These are phyloP conservation scores for Ditula angustiorana DNA, from an alignment of 2,888 invertebrate genomes.

Conservation along the genomic window DNA sequence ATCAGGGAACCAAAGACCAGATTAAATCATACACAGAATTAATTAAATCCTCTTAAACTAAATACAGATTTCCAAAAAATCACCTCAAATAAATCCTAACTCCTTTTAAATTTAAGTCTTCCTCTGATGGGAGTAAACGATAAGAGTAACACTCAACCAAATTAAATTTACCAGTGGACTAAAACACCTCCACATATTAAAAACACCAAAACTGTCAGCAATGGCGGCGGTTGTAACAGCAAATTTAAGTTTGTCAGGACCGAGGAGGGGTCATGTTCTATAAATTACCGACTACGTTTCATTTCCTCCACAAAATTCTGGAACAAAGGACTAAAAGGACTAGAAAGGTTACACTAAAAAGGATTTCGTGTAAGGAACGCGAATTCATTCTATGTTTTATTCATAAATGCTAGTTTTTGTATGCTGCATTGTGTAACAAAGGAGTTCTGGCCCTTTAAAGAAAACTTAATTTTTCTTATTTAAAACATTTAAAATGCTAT, in stretches of 20 bases:
- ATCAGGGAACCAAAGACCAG: too few relatives aligned
- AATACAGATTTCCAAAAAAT: background rate
- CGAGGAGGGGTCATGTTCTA: slow-evolving; percentile 44
- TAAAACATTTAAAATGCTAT: too few relatives aligned
- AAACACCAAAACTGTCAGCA: slow-evolving; percentile 20
- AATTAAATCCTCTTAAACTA: too few relatives aligned
- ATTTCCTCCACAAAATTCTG: slow-evolving; percentile 80
- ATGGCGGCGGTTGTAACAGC: slow-evolving; percentile 14
- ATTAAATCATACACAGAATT: too few relatives aligned
- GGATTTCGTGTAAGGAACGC: background rate
- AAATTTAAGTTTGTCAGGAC: slow-evolving; percentile 31
- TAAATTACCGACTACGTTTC: slow-evolving; percentile 79
- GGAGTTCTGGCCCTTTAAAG: too few relatives aligned
- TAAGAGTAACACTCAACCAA: slow-evolving; percentile 72
- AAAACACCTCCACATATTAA: slow-evolving; percentile 21
- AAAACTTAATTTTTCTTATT: too few relatives aligned
- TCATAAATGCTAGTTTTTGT: background rate
- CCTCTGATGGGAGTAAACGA: slow-evolving; percentile 73
- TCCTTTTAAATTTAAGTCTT: slow-evolving; percentile 50
- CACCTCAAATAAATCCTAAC: slow-evolving; percentile 9
- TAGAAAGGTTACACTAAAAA: slow-evolving; percentile 14
- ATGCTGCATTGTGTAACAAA: too few relatives aligned
- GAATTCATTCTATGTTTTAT: background rate
- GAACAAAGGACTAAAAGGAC: slow-evolving; percentile 48
- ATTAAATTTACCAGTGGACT: slow-evolving; percentile 7